phyloP scores from a whole-genome alignment of 2,797 vertebrate genomes.

The Rhynchotus rufescens region DNA sequence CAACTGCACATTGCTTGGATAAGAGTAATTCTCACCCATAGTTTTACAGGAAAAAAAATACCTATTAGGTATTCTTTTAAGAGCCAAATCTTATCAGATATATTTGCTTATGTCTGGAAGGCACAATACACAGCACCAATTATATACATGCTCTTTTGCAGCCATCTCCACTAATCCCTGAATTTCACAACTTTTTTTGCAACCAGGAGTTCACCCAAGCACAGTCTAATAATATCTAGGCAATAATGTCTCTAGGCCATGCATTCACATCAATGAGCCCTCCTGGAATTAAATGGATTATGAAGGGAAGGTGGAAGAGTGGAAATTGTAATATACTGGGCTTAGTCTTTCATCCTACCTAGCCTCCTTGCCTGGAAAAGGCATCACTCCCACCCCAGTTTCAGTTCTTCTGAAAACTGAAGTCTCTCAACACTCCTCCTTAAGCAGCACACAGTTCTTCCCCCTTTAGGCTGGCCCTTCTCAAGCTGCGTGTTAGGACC shows the following conservation, averaged over 20 bases:
- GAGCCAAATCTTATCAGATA: background rate
- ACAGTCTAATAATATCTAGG: background rate
- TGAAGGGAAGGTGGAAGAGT: background rate
- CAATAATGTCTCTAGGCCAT: background rate
- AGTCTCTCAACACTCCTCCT: background rate
- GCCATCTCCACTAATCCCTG: background rate
- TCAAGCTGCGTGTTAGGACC: background rate
- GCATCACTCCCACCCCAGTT: background rate
- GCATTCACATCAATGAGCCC: background rate
- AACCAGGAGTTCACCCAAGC: background rate
- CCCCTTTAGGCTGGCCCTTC: background rate
- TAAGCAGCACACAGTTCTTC: background rate
- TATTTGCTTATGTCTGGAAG: background rate
- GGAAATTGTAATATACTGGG: background rate
- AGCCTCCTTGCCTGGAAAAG: background rate
- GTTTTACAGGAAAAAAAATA: background rate
- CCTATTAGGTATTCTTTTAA: background rate
- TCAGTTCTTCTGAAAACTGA: background rate
- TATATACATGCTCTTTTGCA: background rate
- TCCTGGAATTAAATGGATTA: background rate
- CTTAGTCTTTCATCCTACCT: background rate
- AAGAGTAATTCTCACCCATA: background rate
- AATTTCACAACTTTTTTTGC: background rate
- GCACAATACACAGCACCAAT: accelerated
- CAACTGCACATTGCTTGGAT: background rate